Evolutionary conservation across 2,797 vertebrate species (phyloP).

Genomic region (Euphonia xanthogaster): DNA sequence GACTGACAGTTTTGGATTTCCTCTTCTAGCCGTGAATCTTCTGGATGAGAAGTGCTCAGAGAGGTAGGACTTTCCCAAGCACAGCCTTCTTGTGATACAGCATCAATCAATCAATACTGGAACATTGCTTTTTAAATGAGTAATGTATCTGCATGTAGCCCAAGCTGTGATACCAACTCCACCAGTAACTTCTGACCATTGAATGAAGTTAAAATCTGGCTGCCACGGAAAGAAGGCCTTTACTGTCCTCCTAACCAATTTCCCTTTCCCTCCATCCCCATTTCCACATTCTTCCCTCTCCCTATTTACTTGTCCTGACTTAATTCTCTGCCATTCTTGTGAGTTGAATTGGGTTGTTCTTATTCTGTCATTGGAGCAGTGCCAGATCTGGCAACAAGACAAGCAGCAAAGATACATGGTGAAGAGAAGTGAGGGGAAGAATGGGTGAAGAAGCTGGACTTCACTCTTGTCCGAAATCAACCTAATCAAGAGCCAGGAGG

Average conservation of each 20-base stretch:
- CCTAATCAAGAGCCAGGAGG: background rate
- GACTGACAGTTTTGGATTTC: constrained; percentile 1
- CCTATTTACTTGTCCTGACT: background rate
- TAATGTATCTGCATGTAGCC: background rate
- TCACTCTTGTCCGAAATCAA: background rate
- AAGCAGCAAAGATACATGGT: background rate
- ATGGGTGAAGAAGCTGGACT: background rate
- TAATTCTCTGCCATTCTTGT: background rate
- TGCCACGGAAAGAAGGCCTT: background rate
- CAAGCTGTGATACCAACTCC: background rate
- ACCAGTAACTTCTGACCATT: background rate
- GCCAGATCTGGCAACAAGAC: background rate
- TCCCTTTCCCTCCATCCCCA: background rate
- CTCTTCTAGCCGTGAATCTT: background rate
- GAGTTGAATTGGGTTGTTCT: background rate
- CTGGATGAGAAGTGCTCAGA: background rate
- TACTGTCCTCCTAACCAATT: background rate
- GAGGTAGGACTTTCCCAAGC: background rate
- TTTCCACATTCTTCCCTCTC: background rate
- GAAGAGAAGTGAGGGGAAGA: background rate
- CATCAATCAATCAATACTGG: background rate
- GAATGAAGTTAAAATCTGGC: background rate
- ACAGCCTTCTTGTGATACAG: background rate
- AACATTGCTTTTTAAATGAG: background rate
- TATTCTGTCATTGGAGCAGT: background rate